These are phyloP conservation scores for Aegithalos caudatus DNA, from an alignment of 2,113 vertebrate genomes.

Conservation along the genomic window DNA sequence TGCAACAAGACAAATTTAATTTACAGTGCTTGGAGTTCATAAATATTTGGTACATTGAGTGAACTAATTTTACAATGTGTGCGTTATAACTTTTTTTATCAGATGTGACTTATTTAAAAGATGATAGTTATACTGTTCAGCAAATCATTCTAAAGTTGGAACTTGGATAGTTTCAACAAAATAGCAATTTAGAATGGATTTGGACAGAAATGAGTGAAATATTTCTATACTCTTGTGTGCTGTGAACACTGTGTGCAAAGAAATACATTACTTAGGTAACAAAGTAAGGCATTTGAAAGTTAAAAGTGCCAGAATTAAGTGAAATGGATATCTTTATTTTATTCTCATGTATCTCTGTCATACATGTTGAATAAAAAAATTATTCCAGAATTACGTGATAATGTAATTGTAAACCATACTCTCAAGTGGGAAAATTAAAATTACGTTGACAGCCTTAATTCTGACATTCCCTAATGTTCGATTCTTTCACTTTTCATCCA, in stretches of 20 bases:
- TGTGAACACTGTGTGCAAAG: neutral
- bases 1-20: neutral
- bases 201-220: neutral
- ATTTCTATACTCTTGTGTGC: neutral
- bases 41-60: neutral
- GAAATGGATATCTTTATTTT: neutral
- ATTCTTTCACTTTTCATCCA: neutral
- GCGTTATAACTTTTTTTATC: neutral
- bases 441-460: neutral
- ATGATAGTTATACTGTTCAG: neutral
- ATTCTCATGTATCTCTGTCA: neutral
- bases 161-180: neutral
- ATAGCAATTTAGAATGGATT: neutral
- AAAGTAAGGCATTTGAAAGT: neutral
- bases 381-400: neutral
- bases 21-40: neutral
- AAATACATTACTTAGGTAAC: neutral
- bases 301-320: neutral
- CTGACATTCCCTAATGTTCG: neutral
- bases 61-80: neutral
- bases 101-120: neutral
- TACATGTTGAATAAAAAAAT: neutral
- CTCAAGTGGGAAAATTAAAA: neutral
- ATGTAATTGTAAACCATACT: neutral
- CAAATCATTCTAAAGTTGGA: neutral